These are phyloP conservation scores for Staurois parvus DNA, from an alignment of 2,797 vertebrate species.

Conservation along the genomic window DNA sequence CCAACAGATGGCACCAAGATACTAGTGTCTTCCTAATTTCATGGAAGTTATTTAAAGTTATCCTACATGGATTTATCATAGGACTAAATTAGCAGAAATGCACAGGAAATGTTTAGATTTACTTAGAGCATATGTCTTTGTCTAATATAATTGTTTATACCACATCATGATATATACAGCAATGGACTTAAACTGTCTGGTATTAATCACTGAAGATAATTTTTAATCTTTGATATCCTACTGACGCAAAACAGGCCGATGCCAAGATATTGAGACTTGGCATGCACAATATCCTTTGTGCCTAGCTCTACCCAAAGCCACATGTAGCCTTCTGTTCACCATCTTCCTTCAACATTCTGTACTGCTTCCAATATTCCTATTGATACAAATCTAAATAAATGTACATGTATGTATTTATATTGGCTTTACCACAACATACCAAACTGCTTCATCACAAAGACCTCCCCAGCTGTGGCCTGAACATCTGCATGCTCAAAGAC, in stretches of 20 bases:
- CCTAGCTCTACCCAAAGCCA: neutral
- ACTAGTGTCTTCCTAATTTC: neutral
- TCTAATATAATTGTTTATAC: constrained; percentile 8
- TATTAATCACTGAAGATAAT: neutral
- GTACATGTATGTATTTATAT: constrained; percentile 59
- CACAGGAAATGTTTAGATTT: neutral
- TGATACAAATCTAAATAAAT: constrained; percentile 42
- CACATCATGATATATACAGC: neutral
- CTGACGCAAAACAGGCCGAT: neutral
- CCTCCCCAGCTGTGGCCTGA: constrained; percentile 56
- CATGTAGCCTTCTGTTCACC: neutral
- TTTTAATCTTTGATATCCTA: neutral
- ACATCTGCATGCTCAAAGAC: constrained; percentile 61
- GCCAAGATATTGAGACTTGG: constrained; percentile 4
- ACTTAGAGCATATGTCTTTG: neutral
- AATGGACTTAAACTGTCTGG: neutral
- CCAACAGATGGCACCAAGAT: constrained; percentile 11
- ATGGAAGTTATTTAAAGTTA: neutral
- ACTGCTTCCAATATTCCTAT: constrained; percentile 2
- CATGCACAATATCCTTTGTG: neutral
- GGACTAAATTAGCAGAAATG: neutral
- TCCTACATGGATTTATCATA: neutral
- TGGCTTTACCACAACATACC: constrained; percentile 59
- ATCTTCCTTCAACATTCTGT: neutral
- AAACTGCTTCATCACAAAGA: constrained; percentile 54